A percentile compares a stretch with the other conserved stretches of the same genome.
Conservation (phyloP, 2,113 vertebrate genomes). For the Diadophis punctatus region DNA sequence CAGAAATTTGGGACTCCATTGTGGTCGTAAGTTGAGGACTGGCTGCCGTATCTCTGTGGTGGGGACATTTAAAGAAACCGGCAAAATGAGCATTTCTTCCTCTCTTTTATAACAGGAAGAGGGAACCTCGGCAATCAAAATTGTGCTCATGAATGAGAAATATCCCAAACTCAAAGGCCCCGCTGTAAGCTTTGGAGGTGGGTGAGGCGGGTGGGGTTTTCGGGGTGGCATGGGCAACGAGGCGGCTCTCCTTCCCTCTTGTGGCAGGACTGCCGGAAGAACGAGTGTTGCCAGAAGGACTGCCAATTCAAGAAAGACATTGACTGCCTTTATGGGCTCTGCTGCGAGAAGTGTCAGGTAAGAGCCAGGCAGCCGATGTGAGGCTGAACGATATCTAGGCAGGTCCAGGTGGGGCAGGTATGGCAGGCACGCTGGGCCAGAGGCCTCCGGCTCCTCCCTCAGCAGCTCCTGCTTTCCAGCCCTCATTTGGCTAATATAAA, state of each 20-base stretch:
- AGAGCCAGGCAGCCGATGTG: neutral
- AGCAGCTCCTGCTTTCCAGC: too few relatives aligned
- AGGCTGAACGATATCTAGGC: rapidly evolving
- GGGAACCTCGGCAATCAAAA: neutral
- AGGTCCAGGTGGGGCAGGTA: neutral
- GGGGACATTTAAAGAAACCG: neutral
- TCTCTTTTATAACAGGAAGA: neutral
- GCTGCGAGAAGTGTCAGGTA: neutral
- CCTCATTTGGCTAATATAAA: too few relatives aligned
- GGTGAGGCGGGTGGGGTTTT: neutral
- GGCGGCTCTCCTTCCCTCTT: rapidly evolving
- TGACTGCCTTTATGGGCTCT: neutral
- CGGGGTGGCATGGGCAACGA: rapidly evolving
- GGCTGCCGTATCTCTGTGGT: neutral
- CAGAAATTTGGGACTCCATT: neutral
- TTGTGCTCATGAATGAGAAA: neutral
- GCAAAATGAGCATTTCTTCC: neutral
- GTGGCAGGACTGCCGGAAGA: neutral
- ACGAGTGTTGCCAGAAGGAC: neutral
- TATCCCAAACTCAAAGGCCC: neutral
- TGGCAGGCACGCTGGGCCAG: rapidly evolving
- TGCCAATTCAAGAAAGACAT: neutral
- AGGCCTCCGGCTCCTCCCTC: too few relatives aligned
- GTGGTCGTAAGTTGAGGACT: neutral
- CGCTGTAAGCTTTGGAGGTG: neutral